Conservation (phyloP, 2,888 invertebrate species). For the Apotomis capreana region DNA sequence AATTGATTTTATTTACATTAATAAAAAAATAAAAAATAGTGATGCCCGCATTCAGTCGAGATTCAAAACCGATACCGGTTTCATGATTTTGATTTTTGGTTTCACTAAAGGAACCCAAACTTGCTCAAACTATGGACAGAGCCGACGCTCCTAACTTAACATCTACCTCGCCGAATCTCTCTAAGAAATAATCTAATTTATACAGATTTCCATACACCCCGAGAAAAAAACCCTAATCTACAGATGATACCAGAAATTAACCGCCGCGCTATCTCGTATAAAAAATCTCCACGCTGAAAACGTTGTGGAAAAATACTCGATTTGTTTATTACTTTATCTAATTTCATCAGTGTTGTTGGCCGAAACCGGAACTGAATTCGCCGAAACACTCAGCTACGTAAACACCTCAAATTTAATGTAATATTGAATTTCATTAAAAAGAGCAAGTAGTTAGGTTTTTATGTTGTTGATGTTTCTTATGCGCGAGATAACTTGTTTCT, state of each 20-base stretch:
- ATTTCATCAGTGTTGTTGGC: background rate
- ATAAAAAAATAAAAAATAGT: conserved; percentile 46
- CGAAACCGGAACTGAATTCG: conserved; percentile 2
- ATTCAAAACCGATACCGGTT: conserved; percentile 57
- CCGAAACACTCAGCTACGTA: background rate
- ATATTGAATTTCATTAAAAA: no score
- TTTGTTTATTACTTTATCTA: background rate
- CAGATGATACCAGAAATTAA: conserved; percentile 61
- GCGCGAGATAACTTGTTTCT: no score
- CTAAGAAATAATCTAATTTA: conserved; percentile 78
- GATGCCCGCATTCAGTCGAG: conserved; percentile 59
- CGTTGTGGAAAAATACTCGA: conserved; percentile 25
- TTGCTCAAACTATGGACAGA: conserved; percentile 68
- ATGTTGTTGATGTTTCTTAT: no score
- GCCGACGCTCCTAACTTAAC: conserved; percentile 64
- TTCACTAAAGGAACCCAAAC: conserved; percentile 68
- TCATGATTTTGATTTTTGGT: conserved; percentile 40
- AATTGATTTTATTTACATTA: conserved; percentile 73
- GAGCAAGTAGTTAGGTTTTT: no score
- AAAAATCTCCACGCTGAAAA: conserved; percentile 29
- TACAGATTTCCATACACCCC: conserved; percentile 81
- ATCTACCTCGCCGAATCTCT: conserved; percentile 68
- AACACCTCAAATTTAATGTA: no score
- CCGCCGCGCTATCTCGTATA: conserved; percentile 33
- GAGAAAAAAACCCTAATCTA: conserved; percentile 67